These are phyloP conservation scores for Heliocidaris tuberculata DNA, from an alignment of 35 echinoderm and acorn worm genomes.

Conservation along the genomic window DNA sequence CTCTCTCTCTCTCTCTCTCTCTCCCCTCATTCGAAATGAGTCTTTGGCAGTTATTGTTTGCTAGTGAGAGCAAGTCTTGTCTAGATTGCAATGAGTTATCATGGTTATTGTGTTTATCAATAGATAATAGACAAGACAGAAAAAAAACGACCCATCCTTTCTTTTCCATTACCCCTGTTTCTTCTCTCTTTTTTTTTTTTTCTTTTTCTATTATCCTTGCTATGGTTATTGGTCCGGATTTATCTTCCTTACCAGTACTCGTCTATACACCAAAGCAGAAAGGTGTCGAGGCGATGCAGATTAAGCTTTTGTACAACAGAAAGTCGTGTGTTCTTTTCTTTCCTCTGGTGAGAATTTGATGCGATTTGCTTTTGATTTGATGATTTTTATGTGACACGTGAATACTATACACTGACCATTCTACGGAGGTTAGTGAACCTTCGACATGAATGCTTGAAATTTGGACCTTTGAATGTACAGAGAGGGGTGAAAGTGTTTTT, in stretches of 20 bases:
- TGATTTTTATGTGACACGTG: background rate
- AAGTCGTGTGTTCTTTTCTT: background rate
- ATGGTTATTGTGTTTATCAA: background rate
- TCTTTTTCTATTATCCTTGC: background rate
- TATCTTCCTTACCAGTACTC: background rate
- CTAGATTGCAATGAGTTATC: background rate
- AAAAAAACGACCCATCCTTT: background rate
- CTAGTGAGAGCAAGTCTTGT: background rate
- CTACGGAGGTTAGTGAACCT: background rate
- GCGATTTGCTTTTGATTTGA: background rate
- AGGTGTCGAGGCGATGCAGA: background rate
- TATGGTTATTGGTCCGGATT: background rate
- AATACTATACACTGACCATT: background rate
- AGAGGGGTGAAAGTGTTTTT: too few relatives aligned
- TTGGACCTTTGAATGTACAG: background rate
- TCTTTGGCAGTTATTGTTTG: background rate
- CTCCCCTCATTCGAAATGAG: background rate
- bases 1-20: background rate
- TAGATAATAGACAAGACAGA: background rate
- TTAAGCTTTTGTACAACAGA: background rate
- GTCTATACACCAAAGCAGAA: background rate
- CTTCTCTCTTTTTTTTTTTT: background rate
- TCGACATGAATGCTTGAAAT: background rate
- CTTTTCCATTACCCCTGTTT: background rate
- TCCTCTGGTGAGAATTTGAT: background rate